Conservation (phyloP, 2,113 vertebrate genomes). For the Castor canadensis region DNA sequence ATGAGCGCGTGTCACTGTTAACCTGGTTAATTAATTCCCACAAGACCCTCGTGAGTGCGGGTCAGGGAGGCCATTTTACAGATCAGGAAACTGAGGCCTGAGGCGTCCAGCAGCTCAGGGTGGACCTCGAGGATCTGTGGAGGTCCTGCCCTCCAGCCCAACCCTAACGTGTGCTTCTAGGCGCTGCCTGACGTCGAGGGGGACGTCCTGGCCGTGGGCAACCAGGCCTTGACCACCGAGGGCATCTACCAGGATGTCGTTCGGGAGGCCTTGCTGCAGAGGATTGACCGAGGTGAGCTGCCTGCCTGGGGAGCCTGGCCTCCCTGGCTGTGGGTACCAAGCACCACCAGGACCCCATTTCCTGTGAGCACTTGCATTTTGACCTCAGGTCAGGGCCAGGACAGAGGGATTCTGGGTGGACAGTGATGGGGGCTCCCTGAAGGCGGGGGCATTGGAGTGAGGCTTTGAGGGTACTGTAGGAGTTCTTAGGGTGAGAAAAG, state of each 20-base stretch:
- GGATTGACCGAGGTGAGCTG: conserved; percentile 57
- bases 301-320: neutral
- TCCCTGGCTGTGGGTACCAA: neutral
- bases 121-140: rapidly evolving
- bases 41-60: no score
- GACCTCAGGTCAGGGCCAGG: neutral
- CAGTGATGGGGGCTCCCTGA: neutral
- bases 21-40: no score
- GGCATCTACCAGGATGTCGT: conserved; percentile 68
- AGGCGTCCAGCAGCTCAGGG: no score
- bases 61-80: neutral
- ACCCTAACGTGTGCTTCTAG: conserved; percentile 9
- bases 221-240: conserved; percentile 57
- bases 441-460: neutral
- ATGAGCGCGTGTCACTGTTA: no score
- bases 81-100: neutral
- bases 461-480: neutral
- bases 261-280: conserved; percentile 51
- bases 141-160: neutral
- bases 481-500: neutral
- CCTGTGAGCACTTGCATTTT: neutral
- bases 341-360: no score
- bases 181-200: conserved; percentile 49
- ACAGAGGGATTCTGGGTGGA: neutral
- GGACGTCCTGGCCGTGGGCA: conserved; percentile 39